Evolutionary conservation across 2,113 vertebrate species (phyloP).

Genomic region (Lota lota): DNA sequence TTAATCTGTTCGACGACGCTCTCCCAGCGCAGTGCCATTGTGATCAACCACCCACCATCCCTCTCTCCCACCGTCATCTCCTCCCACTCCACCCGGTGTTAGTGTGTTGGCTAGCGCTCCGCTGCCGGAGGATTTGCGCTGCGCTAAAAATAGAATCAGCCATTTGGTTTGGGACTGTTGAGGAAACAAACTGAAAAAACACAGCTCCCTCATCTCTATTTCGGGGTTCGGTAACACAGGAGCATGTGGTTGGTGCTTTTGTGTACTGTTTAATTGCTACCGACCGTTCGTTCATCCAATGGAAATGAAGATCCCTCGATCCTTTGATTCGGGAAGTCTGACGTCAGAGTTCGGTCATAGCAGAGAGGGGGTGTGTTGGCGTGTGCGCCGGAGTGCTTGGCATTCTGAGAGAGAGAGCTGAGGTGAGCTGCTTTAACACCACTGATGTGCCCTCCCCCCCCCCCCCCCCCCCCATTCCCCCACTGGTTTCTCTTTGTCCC

Average conservation of each 20-base stretch:
- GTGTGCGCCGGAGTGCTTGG: neutral
- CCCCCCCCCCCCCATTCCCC: too few relatives aligned
- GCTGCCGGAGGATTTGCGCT: slow-evolving; percentile 20
- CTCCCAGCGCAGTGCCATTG: neutral
- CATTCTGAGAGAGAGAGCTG: neutral
- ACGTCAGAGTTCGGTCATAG: neutral
- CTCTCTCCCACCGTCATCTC: neutral
- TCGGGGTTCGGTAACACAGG: too few relatives aligned
- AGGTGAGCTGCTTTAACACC: neutral
- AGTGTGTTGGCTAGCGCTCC: slow-evolving; percentile 19
- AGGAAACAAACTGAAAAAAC: neutral
- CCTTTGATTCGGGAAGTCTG: too few relatives aligned
- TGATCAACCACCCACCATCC: too few relatives aligned
- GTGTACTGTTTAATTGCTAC: too few relatives aligned
- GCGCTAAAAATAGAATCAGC: slow-evolving; percentile 22
- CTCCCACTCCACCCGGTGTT: slow-evolving; percentile 11
- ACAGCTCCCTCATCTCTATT: neutral
- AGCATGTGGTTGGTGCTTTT: slow-evolving; percentile 21
- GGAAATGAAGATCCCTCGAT: neutral
- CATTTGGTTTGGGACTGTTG: slow-evolving; percentile 28
- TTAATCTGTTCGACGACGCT: slow-evolving; percentile 34
- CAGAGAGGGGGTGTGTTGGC: neutral
- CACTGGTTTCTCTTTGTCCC: slow-evolving; percentile 9
- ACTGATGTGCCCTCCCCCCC: slow-evolving; percentile 31
- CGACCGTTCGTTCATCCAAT: neutral